Conservation (phyloP, 1,140 invertebrate species). For the Bombus turneri region DNA sequence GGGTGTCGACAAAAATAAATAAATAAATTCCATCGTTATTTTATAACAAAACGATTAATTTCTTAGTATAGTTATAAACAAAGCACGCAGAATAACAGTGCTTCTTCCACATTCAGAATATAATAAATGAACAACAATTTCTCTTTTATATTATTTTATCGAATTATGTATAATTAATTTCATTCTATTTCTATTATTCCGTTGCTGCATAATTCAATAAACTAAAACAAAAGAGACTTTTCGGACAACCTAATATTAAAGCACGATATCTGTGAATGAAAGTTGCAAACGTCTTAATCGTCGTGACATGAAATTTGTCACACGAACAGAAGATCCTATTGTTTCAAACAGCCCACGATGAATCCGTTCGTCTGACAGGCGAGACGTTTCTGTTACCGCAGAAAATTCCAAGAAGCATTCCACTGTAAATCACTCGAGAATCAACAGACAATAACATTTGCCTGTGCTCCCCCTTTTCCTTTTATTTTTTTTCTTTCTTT, state of each 20-base stretch:
- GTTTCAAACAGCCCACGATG: neutral
- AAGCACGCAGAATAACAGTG: too few relatives aligned
- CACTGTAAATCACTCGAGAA: slow-evolving; percentile 16
- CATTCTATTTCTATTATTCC: too few relatives aligned
- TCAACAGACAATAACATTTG: slow-evolving; percentile 19
- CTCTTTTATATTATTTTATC: too few relatives aligned
- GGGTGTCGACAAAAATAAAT: too few relatives aligned
- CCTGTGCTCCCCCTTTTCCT: neutral
- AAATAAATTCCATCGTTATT: too few relatives aligned
- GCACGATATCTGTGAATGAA: neutral
- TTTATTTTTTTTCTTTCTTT: neutral
- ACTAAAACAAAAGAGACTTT: too few relatives aligned
- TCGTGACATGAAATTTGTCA: neutral
- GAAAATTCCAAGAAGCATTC: neutral
- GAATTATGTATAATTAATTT: rapidly evolving
- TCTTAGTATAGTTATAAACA: too few relatives aligned
- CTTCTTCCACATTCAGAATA: rapidly evolving
- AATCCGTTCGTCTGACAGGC: neutral
- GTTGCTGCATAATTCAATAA: too few relatives aligned
- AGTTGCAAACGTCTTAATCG: slow-evolving; percentile 43
- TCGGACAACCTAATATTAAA: neutral
- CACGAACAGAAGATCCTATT: neutral
- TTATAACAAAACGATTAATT: too few relatives aligned
- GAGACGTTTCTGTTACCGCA: neutral
- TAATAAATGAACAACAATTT: too few relatives aligned